A percentile compares a stretch with the other conserved stretches of the same genome.
phyloP scores from a whole-genome alignment of 2,113 vertebrate genomes.

The Aldabrachelys gigantea region DNA sequence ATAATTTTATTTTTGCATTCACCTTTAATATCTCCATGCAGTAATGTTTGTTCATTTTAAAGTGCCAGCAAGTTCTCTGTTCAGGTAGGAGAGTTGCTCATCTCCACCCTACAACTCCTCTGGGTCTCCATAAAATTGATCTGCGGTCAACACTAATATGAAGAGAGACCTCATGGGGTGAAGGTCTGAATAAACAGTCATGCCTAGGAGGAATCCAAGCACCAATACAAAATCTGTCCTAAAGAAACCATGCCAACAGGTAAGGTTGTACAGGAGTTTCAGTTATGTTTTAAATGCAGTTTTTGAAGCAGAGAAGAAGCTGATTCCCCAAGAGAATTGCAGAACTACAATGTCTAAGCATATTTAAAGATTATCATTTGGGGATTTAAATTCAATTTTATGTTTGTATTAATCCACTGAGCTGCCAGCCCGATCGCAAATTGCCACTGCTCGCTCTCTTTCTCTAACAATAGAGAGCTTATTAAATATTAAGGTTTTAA shows the following conservation, averaged over 20 bases:
- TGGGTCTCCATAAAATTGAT: background rate
- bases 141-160: background rate
- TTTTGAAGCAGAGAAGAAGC: constrained; percentile 28
- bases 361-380: constrained; percentile 69
- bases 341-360: constrained; percentile 49
- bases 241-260: background rate
- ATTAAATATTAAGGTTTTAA: constrained; percentile 74
- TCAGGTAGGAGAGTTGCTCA: constrained; percentile 9
- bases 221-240: background rate
- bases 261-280: constrained; percentile 29
- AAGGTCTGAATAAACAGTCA: background rate
- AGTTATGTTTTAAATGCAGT: constrained; percentile 24
- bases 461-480: constrained; percentile 58
- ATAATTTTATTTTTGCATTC: background rate
- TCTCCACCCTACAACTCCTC: background rate
- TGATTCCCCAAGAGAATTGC: constrained; percentile 23
- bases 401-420: constrained; percentile 70
- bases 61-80: background rate
- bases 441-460: constrained; percentile 24
- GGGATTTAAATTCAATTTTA: constrained; percentile 43
- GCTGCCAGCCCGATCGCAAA: constrained; percentile 52
- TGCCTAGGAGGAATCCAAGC: constrained; percentile 2
- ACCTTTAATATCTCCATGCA: background rate
- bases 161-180: background rate
- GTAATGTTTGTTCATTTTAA: constrained; percentile 16